Percentiles rank a stretch among this genome's conserved stretches.
These are phyloP conservation scores for Neolamprologus toae DNA, from an alignment of 2,113 vertebrate species.

Conservation along the genomic window DNA sequence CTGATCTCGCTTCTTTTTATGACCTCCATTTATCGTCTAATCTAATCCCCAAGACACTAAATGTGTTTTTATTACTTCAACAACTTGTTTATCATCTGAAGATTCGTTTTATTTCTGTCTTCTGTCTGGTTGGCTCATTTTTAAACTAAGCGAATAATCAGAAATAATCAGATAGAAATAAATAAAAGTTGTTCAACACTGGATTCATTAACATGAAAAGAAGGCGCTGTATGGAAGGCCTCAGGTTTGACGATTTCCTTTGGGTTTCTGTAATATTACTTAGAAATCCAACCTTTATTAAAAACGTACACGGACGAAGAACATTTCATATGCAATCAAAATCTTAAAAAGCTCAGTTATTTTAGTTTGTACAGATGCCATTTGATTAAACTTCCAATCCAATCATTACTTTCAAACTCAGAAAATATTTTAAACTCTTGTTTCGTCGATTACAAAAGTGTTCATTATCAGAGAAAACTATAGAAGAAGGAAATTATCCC, in stretches of 20 bases:
- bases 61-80: not conserved
- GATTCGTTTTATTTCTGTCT: not conserved
- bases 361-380: not conserved
- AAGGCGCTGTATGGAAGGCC: not conserved
- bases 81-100: not conserved
- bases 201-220: not conserved
- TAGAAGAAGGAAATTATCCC: not conserved
- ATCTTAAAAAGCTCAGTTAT: not conserved
- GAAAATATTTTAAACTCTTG: not conserved
- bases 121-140: not conserved
- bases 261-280: not conserved
- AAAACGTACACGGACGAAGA: fast-evolving
- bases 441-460: not conserved
- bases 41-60: not conserved
- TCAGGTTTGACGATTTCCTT: fast-evolving
- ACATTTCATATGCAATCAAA: not conserved
- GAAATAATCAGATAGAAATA: not conserved
- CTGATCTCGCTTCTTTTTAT: not conserved
- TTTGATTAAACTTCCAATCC: too few relatives aligned
- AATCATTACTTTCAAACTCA: not conserved
- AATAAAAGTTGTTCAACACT: not conserved
- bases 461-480: not conserved
- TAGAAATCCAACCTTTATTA: not conserved
- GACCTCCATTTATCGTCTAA: not conserved
- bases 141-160: not conserved